Evolutionary conservation across 2,113 vertebrate genomes (phyloP).

Genomic region (Platycercus adscitus): DNA sequence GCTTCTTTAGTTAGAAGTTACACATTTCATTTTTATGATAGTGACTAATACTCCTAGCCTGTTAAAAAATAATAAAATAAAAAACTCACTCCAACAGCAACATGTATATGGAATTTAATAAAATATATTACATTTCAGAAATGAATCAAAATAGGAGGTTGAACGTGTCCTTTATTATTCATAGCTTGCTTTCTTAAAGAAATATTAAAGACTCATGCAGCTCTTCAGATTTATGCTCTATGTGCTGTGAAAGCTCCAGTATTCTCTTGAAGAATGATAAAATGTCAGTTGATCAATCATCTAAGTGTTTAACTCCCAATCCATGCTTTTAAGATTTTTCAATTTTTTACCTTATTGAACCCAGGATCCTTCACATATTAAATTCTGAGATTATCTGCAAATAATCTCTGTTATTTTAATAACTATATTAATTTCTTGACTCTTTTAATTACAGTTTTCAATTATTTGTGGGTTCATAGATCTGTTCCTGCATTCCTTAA

Average conservation of each 20-base stretch:
- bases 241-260: neutral
- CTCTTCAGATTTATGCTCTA: neutral
- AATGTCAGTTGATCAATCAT: neutral
- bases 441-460: neutral
- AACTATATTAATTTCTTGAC: neutral
- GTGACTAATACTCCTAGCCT: neutral
- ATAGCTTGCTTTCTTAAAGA: slow-evolving; percentile 2
- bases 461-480: neutral
- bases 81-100: neutral
- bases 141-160: neutral
- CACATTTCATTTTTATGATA: slow-evolving; percentile 20
- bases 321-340: neutral
- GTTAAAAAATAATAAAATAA: neutral
- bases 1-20: neutral
- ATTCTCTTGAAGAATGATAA: neutral
- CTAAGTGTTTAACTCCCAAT: neutral
- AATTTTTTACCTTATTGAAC: neutral
- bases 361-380: neutral
- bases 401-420: neutral
- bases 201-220: neutral
- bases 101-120: neutral
- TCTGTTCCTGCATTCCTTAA: neutral
- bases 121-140: neutral
- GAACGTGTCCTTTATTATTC: neutral
- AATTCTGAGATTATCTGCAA: neutral